A percentile compares a stretch with the other conserved stretches of the same genome.
Evolutionary conservation across 2,797 vertebrate species (phyloP).

Genomic region (Gymnopithys bicolor): DNA sequence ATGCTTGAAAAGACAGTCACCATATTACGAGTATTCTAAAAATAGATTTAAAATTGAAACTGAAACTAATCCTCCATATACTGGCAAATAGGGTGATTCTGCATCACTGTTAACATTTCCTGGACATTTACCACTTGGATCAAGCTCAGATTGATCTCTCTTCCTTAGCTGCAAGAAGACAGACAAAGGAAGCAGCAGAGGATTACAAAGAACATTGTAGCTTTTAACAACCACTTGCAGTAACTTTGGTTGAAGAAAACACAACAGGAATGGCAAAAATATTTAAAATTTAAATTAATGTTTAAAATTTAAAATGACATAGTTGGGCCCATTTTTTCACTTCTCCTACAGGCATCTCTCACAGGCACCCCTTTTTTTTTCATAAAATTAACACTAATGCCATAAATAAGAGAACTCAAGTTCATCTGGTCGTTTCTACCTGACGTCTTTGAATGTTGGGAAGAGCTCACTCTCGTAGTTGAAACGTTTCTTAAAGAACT

Average conservation of each 20-base stretch:
- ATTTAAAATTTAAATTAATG: too few relatives aligned
- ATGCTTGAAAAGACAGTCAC: neutral
- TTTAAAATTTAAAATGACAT: neutral
- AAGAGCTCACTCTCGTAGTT: constrained; percentile 94
- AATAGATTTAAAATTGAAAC: neutral
- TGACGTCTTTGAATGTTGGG: constrained; percentile 90
- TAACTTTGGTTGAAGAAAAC: neutral
- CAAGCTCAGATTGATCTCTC: neutral
- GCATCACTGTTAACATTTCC: neutral
- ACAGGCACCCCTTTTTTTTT: neutral
- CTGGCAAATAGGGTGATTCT: neutral
- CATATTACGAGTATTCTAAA: neutral
- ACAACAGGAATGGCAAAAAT: neutral
- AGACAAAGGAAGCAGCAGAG: neutral
- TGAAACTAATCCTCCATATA: neutral
- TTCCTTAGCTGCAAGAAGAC: neutral
- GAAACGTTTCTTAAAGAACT: constrained; percentile 91
- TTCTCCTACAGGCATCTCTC: neutral
- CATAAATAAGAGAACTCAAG: neutral
- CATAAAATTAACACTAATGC: neutral
- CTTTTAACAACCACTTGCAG: neutral
- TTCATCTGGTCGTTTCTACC: constrained; percentile 74
- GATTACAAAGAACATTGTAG: neutral
- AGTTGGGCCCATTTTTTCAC: neutral
- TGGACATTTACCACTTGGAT: neutral